phyloP scores from a whole-genome alignment of 2,888 invertebrate genomes.

The Rhyacophila evoluta region DNA sequence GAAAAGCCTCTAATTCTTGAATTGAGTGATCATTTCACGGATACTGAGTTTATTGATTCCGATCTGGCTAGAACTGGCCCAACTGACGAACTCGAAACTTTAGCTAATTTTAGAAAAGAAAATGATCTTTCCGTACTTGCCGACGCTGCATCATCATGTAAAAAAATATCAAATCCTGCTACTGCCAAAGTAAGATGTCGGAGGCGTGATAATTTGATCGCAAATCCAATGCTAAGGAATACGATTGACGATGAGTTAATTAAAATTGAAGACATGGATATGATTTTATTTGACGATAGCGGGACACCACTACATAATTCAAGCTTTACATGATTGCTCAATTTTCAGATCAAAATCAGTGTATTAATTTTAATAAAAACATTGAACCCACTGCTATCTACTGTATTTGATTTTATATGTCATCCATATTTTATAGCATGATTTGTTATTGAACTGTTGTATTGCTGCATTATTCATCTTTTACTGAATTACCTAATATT shows the following conservation, averaged over 20 bases:
- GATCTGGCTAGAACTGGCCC: conserved; percentile 30
- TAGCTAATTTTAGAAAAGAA: conserved; percentile 1
- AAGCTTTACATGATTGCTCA: neutral
- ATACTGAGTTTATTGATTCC: conserved; percentile 36
- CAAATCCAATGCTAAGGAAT: conserved; percentile 37
- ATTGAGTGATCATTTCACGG: conserved; percentile 43
- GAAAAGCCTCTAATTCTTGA: conserved; percentile 47
- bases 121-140: conserved; percentile 49
- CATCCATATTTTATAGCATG: too few species aligned
- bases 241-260: neutral
- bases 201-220: conserved; percentile 48
- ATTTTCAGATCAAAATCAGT: too few species aligned
- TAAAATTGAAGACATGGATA: conserved; percentile 36
- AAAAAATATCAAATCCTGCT: conserved; percentile 31
- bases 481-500: too few species aligned
- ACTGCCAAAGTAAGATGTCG: neutral
- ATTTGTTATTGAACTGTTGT: too few species aligned
- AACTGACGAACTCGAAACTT: neutral
- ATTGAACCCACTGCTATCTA: too few species aligned
- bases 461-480: too few species aligned
- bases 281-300: conserved; percentile 36
- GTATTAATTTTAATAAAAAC: too few species aligned
- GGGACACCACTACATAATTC: neutral
- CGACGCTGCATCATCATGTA: conserved; percentile 49
- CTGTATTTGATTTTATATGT: too few species aligned